Evolutionary conservation across 2,113 vertebrate species (phyloP).

Genomic region (Pandion haliaetus): DNA sequence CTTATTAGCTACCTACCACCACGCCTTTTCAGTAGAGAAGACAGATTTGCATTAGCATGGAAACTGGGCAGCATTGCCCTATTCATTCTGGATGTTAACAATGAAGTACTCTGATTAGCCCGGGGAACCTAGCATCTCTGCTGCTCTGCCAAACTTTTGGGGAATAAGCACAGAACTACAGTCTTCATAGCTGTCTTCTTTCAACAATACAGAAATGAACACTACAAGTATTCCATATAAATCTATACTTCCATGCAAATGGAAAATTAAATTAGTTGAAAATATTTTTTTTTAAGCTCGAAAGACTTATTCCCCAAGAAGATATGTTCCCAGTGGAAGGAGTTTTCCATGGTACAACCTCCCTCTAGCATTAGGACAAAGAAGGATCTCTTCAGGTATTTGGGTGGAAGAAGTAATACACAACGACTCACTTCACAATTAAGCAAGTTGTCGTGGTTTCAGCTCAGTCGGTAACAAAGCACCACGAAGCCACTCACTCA

Average conservation of each 20-base stretch:
- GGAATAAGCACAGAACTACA: background rate
- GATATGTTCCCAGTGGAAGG: background rate
- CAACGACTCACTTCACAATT: slow-evolving; percentile 27
- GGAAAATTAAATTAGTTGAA: background rate
- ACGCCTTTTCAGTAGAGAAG: background rate
- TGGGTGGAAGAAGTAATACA: background rate
- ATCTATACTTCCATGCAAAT: background rate
- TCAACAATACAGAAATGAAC: background rate
- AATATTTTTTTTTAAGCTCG: background rate
- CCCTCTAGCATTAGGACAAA: background rate
- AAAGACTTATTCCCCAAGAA: background rate
- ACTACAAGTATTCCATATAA: background rate
- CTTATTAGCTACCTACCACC: background rate
- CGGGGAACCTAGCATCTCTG: accelerated
- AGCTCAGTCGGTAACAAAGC: no score
- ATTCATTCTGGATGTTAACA: accelerated
- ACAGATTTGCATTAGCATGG: background rate
- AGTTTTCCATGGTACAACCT: background rate
- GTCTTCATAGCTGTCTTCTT: background rate
- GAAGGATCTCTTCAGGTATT: background rate
- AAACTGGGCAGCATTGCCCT: background rate
- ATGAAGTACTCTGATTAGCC: background rate
- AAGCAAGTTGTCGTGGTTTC: no score
- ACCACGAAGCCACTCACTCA: no score
- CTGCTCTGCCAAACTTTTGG: background rate